Evolutionary conservation across 2,888 invertebrate species (phyloP).

Genomic region (Archips xylosteana): DNA sequence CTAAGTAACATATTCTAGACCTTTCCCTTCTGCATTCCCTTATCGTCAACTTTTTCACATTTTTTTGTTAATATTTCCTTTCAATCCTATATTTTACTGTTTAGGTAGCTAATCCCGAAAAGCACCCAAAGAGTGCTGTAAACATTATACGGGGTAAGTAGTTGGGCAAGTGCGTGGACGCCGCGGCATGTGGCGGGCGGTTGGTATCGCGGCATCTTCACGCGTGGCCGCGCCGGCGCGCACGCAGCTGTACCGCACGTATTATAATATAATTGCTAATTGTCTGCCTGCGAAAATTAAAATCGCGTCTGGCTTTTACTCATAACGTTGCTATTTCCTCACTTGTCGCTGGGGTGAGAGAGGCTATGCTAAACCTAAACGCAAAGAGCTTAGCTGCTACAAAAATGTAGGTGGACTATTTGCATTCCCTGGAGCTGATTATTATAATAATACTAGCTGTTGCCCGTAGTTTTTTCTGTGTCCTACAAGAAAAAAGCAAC

Average conservation of each 20-base stretch:
- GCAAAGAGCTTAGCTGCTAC: no score
- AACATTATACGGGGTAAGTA: neutral
- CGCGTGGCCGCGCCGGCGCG: slow-evolving; percentile 58
- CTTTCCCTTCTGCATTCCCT: neutral
- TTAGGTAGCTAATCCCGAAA: neutral
- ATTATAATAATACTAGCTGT: no score
- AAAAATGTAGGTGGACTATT: no score
- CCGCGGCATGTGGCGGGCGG: slow-evolving; percentile 52
- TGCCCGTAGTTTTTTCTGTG: no score
- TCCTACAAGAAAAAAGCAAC: no score
- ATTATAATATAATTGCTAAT: slow-evolving; percentile 42
- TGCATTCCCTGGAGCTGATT: no score
- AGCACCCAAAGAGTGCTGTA: neutral
- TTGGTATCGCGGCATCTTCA: slow-evolving; percentile 75
- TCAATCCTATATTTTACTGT: neutral
- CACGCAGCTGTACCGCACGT: slow-evolving; percentile 36
- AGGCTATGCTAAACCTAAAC: no score
- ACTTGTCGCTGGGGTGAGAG: neutral
- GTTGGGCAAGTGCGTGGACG: slow-evolving; percentile 27
- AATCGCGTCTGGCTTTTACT: slow-evolving; percentile 30
- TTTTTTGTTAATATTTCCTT: neutral
- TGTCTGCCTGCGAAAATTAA: slow-evolving; percentile 41
- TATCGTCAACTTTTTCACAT: neutral
- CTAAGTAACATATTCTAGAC: neutral
- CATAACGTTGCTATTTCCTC: neutral